Evolutionary conservation across 2,113 vertebrate genomes (phyloP).

Genomic region (Choloepus hoffmanni): DNA sequence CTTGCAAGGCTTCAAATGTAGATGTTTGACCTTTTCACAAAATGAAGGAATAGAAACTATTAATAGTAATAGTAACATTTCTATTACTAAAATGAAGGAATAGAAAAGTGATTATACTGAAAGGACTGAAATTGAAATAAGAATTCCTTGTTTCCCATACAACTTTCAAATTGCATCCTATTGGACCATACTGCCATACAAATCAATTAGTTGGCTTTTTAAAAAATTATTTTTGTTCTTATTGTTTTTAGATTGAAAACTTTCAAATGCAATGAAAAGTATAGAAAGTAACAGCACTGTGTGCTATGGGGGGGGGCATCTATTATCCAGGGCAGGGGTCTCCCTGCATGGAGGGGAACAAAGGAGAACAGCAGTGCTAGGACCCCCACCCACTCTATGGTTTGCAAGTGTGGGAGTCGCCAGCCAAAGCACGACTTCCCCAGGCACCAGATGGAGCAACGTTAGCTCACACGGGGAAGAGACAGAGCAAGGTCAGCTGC

Average conservation of each 20-base stretch:
- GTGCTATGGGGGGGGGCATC: no score
- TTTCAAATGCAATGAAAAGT: not conserved
- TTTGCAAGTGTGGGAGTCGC: no score
- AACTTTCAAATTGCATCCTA: conserved; percentile 30
- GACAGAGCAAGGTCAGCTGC: no score
- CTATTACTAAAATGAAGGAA: no score
- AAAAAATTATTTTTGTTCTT: not conserved
- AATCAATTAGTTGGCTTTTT: conserved; percentile 31
- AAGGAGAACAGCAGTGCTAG: no score
- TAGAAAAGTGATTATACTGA: not conserved
- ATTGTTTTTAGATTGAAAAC: not conserved
- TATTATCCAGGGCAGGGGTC: no score
- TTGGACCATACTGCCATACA: not conserved
- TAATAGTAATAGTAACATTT: no score
- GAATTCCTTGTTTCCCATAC: not conserved
- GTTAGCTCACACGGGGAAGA: no score
- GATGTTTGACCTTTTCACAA: conserved; percentile 47
- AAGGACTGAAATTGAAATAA: conserved; percentile 12
- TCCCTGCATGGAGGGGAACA: no score
- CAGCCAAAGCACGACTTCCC: no score
- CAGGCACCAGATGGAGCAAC: no score
- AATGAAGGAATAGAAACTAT: not conserved
- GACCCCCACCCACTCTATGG: no score
- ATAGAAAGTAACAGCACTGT: not conserved
- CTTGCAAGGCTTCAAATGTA: conserved; percentile 23